Evolutionary conservation across 2,113 vertebrate species (phyloP), one percentile per base, ranked within the genome.

Genomic region (Hyperoodon ampullatus): DNA sequence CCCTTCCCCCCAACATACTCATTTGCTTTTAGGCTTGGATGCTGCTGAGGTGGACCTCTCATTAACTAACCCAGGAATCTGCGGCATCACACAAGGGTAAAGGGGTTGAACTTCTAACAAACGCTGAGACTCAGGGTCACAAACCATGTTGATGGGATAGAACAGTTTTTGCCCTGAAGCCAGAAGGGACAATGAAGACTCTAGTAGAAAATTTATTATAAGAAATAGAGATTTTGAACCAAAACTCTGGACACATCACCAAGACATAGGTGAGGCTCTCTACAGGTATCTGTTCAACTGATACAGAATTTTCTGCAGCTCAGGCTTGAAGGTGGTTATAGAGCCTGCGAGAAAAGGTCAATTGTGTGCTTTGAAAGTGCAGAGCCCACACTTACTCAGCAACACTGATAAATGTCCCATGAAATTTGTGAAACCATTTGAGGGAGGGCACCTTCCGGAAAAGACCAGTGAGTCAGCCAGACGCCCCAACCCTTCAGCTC

Each of bases 181-280:
- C 71, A 92, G 53, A 92, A 80, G 91, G 53, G 33, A 15, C 50
- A 88, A 44, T n/a, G 19, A 82, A 60, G 18, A 84, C 10, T 24
- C 5, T 66, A 35, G 1, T 70, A 65, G 39, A 53, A 42, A 55
- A 72, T n/a, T 39, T 88, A 55, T 15, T 63, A 5, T 9, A 30
- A 74, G 47, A 10, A 75, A 85, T 23, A 65, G 50, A 85, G 53
- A 95, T 42, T 66, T 77, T 26, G 35, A 18, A 55, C 23, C n/a
- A 70, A 82, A 94, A 96, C 50, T 4, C 50, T 80, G 3, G 15
- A 78, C 23, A 90, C 24, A 92, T 18, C 28, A 30, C 77, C 63
- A 88, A 61, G 30, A 70, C 6, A 75, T 8, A 55, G 5, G 6
- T 8, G 30, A 94, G 44, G 21, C 14, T 14, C 6, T 39, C 33